Base-by-base conservation (phyloP, 2,113 vertebrate genomes). In the Leptocoma aspasia region DNA sequence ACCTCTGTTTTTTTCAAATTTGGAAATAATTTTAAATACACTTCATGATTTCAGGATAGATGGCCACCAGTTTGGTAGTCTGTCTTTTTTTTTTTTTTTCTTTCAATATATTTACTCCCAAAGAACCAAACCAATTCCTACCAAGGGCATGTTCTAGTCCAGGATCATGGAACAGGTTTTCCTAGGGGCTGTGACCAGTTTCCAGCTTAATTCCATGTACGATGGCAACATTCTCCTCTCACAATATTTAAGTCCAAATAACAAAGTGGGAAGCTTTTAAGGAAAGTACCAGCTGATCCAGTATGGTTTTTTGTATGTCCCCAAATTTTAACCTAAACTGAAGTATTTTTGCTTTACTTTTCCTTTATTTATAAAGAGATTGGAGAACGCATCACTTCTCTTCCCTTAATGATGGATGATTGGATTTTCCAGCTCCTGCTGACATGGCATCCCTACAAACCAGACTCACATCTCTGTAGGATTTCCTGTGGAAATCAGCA, bases 401-500 rank as follows among this genome's bases (percentile, higher is more conserved):
- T 86, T 83, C 73, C 28, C 39, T 59, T 71, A 39, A 72, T 0
- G 13, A 72, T 24, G 26, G 44, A 70, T 85, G 56, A 83, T 45
- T 83, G 54, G 84, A 57, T 82, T 94, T 95, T 76, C 24, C 50
- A 82, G 33, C 71, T 91, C 78, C 81, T 88, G 75, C 71, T 95
- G 91, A 81, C 57, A 68, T 24, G 42, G 57, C 59, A 85, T 73
- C 68, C 60, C 69, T 60, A 19, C 1, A 63, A 95, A 92, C 20
- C 85, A 73, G 68, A 30, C 60, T 66, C 71, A 54, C 12, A 56
- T 70, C 72, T 65, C 72, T 66, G 50, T 63, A 63, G 75, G 57
- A 78, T 93, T 69, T 91, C 69, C 80, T 84, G 39, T 92, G 64
- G 77, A 95, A 95, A 94, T 49, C 91, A 88, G 54, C n/a, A 85